Base-by-base conservation (phyloP, 2,113 vertebrate species). In the Ctenodactylus gundi region DNA sequence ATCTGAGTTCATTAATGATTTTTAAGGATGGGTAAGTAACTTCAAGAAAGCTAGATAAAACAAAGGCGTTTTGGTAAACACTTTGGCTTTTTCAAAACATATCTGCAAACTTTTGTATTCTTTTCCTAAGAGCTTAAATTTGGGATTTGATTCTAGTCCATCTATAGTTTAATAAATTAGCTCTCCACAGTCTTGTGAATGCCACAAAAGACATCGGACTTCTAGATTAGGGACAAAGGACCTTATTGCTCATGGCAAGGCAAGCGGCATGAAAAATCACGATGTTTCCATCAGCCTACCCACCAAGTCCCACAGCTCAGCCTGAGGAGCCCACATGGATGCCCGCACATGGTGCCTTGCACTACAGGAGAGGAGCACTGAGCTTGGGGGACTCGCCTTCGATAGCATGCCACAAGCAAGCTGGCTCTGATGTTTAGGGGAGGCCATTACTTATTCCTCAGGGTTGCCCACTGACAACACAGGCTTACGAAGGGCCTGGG, bases 21-120 rank as follows among this genome's bases (percentile, higher is more conserved):
- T 85, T 93, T 86, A 89, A 89, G 62, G 51, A 46, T 44, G 34
- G 7, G 6, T 92, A 39, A 94, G 73, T 86, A 94, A 64, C 34
- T 68, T 85, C 36, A 49, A 21, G 77, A 75, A 85, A 6, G 72
- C 41, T 12, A 72, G 53, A 70, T 41, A 11, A 55, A 57, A 88
- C 62, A 23, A 82, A 77, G 88, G 25, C 20, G 17, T 15, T 44
- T 67, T 49, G 0, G 46, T 58, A 7, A 95, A 91, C 17, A 41
- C 1, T 85, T 36, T 20, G 70, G 51, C 21, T 77, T 41, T 85
- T 90, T 72, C 15, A 73, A 94, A 88, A 82, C 51, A 84, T 9
- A 34, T 93, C 70, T 85, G 4, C 49, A 64, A 75, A 90, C 14
- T 53, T 85, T 55, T 82, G 3, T 9, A 31, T 88, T 84, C 29